Evolutionary conservation across 2,797 vertebrate species (phyloP).

Genomic region (Taenioides sp.): DNA sequence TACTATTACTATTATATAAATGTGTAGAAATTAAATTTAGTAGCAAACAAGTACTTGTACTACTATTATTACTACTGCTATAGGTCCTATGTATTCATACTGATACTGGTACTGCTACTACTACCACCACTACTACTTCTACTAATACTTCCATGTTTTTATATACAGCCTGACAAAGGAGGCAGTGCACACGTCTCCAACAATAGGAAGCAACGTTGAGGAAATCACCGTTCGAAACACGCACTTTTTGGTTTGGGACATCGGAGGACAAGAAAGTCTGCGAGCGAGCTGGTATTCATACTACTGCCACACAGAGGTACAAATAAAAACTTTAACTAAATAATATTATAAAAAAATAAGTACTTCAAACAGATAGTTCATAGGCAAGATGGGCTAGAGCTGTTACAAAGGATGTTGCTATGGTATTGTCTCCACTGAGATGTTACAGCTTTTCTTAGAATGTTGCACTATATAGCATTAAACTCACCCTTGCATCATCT

Average conservation of each 20-base stretch:
- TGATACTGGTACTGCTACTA: not conserved
- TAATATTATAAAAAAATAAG: too few species aligned
- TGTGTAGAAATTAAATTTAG: too few species aligned
- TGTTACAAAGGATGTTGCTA: too few species aligned
- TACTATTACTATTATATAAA: too few species aligned
- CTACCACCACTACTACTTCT: not conserved
- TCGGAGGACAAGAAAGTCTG: slow-evolving; percentile 85
- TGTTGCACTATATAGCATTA: too few species aligned
- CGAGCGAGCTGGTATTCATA: slow-evolving; percentile 82
- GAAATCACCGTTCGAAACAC: slow-evolving; percentile 82
- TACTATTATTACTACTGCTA: not conserved
- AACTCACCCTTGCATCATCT: too few species aligned
- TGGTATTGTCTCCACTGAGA: too few species aligned
- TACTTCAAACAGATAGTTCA: too few species aligned
- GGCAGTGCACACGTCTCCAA: slow-evolving; percentile 84
- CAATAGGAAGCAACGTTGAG: slow-evolving; percentile 87
- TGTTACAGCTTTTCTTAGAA: too few species aligned
- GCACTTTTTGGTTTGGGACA: slow-evolving; percentile 87
- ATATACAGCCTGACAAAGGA: slow-evolving; percentile 81
- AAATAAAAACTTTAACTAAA: too few species aligned
- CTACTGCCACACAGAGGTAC: slow-evolving; percentile 85
- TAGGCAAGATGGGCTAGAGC: too few species aligned
- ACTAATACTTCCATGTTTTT: not conserved
- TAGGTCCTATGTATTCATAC: not conserved
- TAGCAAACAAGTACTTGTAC: not conserved